Evolutionary conservation across 2,797 vertebrate genomes (phyloP).

Genomic region (Falco columbarius): DNA sequence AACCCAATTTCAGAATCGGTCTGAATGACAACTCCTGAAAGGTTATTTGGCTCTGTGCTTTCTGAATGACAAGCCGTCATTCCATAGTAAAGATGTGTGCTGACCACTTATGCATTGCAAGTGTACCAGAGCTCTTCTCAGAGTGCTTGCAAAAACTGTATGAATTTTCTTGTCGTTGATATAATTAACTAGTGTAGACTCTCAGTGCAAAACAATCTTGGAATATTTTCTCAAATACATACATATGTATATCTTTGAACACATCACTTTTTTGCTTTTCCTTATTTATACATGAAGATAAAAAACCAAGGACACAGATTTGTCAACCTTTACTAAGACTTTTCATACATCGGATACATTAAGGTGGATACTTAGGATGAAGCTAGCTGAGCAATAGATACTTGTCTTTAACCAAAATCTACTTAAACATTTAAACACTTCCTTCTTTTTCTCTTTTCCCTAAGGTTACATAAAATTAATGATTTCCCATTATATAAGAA

Average conservation of each 20-base stretch:
- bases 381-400: background rate
- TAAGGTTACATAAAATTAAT: background rate
- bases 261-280: background rate
- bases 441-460: background rate
- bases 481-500: background rate
- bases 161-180: background rate
- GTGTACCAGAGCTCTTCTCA: background rate
- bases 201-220: background rate
- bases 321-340: background rate
- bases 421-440: background rate
- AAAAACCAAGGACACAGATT: background rate
- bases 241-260: background rate
- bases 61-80: background rate
- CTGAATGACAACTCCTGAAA: background rate
- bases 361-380: background rate
- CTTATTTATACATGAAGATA: background rate
- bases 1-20: background rate
- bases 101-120: fast-evolving
- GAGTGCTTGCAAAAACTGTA: background rate
- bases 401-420: background rate
- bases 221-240: background rate
- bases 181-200: background rate
- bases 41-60: background rate
- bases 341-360: background rate
- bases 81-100: background rate